These are phyloP conservation scores for Mormyrus proboscirostris DNA, from an alignment of 2,797 vertebrate species.

Conservation along the genomic window DNA sequence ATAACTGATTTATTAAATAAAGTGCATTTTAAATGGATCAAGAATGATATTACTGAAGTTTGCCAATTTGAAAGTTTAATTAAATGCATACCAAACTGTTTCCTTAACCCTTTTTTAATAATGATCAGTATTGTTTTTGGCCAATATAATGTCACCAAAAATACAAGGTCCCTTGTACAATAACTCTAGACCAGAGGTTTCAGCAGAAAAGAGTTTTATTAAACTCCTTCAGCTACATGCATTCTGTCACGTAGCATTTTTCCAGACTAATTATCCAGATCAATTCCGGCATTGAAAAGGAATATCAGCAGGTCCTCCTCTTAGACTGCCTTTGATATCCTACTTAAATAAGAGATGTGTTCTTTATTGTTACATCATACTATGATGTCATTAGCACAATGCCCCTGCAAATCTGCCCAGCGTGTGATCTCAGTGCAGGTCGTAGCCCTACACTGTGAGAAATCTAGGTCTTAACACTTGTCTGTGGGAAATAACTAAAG, in stretches of 20 bases:
- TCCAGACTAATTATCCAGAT: neutral
- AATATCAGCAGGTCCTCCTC: neutral
- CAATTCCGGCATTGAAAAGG: neutral
- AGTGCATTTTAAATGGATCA: neutral
- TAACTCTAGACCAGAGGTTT: neutral
- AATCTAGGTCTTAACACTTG: neutral
- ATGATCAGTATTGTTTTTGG: neutral
- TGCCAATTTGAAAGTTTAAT: neutral
- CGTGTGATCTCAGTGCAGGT: neutral
- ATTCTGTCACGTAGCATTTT: neutral
- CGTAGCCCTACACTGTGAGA: neutral
- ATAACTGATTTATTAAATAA: neutral
- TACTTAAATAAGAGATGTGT: neutral
- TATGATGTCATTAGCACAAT: neutral
- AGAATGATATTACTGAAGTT: neutral
- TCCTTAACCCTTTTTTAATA: neutral
- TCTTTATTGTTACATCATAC: neutral
- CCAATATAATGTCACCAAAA: neutral
- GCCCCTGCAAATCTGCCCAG: neutral
- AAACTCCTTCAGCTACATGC: neutral
- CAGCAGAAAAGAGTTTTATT: neutral
- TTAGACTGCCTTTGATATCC: neutral
- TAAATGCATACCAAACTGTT: neutral
- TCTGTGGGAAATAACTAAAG: neutral
- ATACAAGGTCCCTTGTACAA: neutral